A percentile compares a stretch with the other conserved stretches of the same genome.
Evolutionary conservation across 2,888 invertebrate species (phyloP).

Genomic region (Vannuccia rotundouncinata): DNA sequence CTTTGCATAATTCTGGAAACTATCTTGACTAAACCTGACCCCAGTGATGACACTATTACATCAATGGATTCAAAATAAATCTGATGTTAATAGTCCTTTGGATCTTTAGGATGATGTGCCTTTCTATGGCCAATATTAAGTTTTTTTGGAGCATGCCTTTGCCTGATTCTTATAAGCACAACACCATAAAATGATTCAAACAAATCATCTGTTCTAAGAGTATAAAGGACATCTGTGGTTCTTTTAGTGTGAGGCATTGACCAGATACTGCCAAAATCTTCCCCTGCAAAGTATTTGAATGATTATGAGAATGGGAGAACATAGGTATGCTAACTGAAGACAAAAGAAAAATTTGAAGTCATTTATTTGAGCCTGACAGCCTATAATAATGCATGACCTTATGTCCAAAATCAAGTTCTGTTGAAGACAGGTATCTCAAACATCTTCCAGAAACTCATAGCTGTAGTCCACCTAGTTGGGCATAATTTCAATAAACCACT

Average conservation of each 20-base stretch:
- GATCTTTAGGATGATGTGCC: conserved; percentile 15
- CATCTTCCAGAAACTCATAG: conserved; percentile 1
- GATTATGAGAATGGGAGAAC: conserved; percentile 11
- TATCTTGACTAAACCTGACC: conserved; percentile 23
- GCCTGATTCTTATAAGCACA: not conserved
- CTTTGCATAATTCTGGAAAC: conserved; percentile 17
- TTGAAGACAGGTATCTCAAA: conserved; percentile 1
- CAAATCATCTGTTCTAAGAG: conserved; percentile 19
- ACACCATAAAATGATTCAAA: conserved; percentile 15
- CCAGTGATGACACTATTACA: conserved; percentile 20
- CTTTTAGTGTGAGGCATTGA: conserved; percentile 10
- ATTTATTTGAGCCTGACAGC: conserved; percentile 17
- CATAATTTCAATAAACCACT: conserved; percentile 11
- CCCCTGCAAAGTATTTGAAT: conserved; percentile 2
- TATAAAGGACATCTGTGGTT: conserved; percentile 14
- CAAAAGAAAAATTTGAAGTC: conserved; percentile 11
- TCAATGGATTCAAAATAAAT: no score
- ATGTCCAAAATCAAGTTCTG: not conserved
- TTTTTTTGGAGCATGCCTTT: not conserved
- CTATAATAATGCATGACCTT: conserved; percentile 14
- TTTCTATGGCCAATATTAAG: not conserved
- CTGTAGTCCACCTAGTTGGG: conserved; percentile 1
- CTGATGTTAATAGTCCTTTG: no score
- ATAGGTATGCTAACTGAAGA: not conserved
- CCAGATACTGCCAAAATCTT: conserved; percentile 11